Evolutionary conservation across 2,113 vertebrate genomes (phyloP).

Genomic region (Labeo catla): DNA sequence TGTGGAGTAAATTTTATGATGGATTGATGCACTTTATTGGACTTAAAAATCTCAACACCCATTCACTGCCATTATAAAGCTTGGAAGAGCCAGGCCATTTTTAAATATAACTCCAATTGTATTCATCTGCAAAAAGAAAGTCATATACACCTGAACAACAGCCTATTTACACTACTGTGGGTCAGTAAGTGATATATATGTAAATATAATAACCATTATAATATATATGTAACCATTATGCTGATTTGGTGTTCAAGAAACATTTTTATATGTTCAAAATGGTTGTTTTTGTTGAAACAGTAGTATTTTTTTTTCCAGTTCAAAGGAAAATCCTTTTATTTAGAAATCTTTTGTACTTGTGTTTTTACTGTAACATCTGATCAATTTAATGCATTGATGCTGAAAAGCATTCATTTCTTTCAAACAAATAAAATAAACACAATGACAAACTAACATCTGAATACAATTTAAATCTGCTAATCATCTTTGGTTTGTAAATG

Average conservation of each 20-base stretch:
- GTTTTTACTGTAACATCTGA: background rate
- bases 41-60: too few species aligned
- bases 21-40: too few species aligned
- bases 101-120: too few species aligned
- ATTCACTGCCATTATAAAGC: too few species aligned
- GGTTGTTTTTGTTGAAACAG: background rate
- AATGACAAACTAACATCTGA: background rate
- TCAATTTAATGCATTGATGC: too few species aligned
- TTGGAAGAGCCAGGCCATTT: too few species aligned
- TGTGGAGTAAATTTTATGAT: too few species aligned
- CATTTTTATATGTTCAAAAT: background rate
- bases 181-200: background rate
- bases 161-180: background rate
- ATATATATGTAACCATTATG: too few species aligned
- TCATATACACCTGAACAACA: background rate
- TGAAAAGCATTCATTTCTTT: background rate
- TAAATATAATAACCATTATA: background rate
- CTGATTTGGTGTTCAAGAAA: background rate
- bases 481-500: background rate
- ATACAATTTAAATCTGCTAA: background rate
- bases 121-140: too few species aligned
- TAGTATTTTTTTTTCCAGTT: too few species aligned
- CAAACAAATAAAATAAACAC: background rate
- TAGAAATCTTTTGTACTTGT: background rate
- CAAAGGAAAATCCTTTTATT: background rate